phyloP scores from a whole-genome alignment of 2,888 invertebrate genomes.

The Cryptocheilus praepositus region DNA sequence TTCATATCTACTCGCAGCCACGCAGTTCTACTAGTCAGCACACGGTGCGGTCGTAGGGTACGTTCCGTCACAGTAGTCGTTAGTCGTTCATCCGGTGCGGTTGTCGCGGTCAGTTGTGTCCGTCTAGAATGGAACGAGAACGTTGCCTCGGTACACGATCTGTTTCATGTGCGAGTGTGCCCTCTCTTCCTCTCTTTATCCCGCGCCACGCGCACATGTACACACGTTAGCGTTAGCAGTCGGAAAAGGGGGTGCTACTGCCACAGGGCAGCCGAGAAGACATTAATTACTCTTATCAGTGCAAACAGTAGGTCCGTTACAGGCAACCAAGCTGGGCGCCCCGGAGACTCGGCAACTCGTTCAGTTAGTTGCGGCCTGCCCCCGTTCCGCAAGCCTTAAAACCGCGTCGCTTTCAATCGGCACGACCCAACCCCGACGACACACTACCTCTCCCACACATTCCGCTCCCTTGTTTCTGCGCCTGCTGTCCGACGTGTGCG shows the following conservation, averaged over 20 bases:
- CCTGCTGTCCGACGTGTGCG: background rate
- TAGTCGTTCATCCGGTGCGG: too few species aligned
- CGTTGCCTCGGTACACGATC: too few species aligned
- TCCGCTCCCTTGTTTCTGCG: conserved; percentile 23
- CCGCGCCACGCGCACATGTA: conserved; percentile 1
- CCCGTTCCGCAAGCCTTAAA: conserved; percentile 54
- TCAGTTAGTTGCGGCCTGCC: conserved; percentile 50
- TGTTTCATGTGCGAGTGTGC: too few species aligned
- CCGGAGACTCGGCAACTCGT: conserved; percentile 45
- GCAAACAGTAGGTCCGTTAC: conserved; percentile 65
- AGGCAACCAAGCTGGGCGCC: conserved; percentile 40
- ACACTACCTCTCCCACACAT: conserved; percentile 28
- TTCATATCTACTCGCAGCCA: background rate
- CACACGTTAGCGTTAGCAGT: background rate
- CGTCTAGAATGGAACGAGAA: too few species aligned
- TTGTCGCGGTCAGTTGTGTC: too few species aligned
- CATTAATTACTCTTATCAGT: conserved; percentile 69
- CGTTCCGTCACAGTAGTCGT: too few species aligned
- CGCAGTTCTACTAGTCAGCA: background rate
- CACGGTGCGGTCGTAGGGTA: background rate
- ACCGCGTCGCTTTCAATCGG: conserved; percentile 53
- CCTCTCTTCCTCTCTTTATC: too few species aligned
- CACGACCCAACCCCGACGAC: conserved; percentile 38
- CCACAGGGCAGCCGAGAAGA: conserved; percentile 49
- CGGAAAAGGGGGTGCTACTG: conserved; percentile 24